A percentile compares a stretch with the other conserved stretches of the same genome.
These are phyloP conservation scores for Hyperopisus bebe DNA, from an alignment of 2,113 vertebrate species.

Conservation along the genomic window DNA sequence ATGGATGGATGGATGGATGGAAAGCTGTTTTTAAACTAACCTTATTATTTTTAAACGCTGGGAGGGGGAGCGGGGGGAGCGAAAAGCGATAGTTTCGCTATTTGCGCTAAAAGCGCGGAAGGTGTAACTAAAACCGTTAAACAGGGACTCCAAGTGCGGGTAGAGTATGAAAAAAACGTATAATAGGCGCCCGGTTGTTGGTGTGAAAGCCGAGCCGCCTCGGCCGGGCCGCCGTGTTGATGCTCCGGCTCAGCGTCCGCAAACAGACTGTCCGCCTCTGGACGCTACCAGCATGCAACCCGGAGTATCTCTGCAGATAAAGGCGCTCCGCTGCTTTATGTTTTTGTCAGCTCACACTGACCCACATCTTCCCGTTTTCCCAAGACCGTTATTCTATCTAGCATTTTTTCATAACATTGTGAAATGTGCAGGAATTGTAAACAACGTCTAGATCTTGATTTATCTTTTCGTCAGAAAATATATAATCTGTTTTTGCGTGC, in stretches of 20 bases:
- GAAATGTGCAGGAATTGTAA: not conserved
- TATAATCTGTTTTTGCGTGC: not conserved
- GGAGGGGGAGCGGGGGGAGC: not conserved
- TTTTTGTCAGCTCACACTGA: slow-evolving; percentile 12
- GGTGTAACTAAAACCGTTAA: not conserved
- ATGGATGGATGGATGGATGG: not conserved
- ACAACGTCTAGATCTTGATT: not conserved
- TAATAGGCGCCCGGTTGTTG: slow-evolving; percentile 14
- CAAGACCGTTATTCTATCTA: not conserved
- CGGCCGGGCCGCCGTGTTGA: slow-evolving; percentile 52
- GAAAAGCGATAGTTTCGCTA: not conserved
- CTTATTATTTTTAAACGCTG: not conserved
- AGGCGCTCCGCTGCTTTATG: slow-evolving; percentile 16
- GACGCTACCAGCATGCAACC: slow-evolving; percentile 60
- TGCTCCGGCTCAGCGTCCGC: slow-evolving; percentile 44
- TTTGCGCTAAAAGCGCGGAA: slow-evolving; percentile 9
- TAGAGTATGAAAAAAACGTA: not conserved
- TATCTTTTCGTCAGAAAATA: not conserved
- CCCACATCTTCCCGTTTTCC: not conserved
- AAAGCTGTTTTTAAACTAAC: not conserved
- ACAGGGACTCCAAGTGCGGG: not conserved
- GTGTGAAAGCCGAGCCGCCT: slow-evolving; percentile 54
- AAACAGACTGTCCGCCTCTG: not conserved
- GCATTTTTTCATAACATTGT: not conserved
- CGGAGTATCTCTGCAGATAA: slow-evolving; percentile 49